phyloP scores from a whole-genome alignment of 1,140 invertebrate species.

The Scaptomyza pallida region DNA sequence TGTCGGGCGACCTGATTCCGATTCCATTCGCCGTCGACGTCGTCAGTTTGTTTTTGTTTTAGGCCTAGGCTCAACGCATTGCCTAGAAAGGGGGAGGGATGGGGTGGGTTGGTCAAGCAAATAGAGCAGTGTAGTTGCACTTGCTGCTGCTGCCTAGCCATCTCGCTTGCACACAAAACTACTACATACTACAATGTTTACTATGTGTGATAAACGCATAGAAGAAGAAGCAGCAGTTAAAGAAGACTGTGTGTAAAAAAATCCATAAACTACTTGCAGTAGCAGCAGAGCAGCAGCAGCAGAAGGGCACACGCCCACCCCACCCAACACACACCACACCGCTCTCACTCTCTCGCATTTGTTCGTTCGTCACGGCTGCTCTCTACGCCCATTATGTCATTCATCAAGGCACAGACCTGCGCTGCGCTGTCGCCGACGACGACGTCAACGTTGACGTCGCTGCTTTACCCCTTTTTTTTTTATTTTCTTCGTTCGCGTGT shows the following conservation, averaged over 20 bases:
- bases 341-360: constrained; percentile 17
- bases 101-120: constrained; percentile 36
- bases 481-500: constrained; percentile 23
- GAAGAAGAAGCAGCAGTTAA: constrained; percentile 28
- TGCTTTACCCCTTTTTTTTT: constrained; percentile 43
- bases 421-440: constrained; percentile 17
- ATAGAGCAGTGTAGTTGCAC: not conserved
- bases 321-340: not conserved
- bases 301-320: constrained; percentile 1
- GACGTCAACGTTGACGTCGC: constrained; percentile 26
- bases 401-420: constrained; percentile 52
- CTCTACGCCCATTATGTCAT: constrained; percentile 73
- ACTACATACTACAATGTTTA: constrained; percentile 79
- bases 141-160: not conserved
- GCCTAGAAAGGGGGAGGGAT: not conserved
- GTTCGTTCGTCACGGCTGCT: constrained; percentile 28
- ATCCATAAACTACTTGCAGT: constrained; percentile 76
- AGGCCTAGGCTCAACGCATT: constrained; percentile 42
- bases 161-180: constrained; percentile 46
- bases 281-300: too few relatives aligned
- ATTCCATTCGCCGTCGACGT: constrained; percentile 47
- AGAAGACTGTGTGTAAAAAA: constrained; percentile 40
- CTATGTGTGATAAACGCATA: constrained; percentile 64
- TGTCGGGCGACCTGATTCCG: constrained; percentile 50
- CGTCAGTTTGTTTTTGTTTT: constrained; percentile 50